These are phyloP conservation scores for Machimus atricapillus DNA, from an alignment of 2,888 invertebrate genomes.

Conservation along the genomic window DNA sequence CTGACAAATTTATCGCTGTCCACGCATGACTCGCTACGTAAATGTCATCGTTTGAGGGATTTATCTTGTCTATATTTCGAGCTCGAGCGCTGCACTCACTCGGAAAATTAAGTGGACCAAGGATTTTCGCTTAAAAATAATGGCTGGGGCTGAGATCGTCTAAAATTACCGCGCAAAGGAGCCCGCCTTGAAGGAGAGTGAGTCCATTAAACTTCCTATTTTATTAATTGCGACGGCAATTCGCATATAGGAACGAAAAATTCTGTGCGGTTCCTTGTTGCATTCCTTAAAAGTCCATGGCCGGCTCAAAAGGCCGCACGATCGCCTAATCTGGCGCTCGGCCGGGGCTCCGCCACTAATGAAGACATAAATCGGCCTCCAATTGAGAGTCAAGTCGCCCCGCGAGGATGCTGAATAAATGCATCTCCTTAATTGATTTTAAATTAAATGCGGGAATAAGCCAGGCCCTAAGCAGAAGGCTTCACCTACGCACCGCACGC, in stretches of 20 bases:
- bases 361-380: constrained; percentile 30
- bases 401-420: constrained; percentile 5
- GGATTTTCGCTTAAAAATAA: not conserved
- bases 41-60: constrained; percentile 37
- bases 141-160: not conserved
- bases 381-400: constrained; percentile 3
- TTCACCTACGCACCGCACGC: constrained; percentile 34
- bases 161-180: not conserved
- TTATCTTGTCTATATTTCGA: constrained; percentile 21
- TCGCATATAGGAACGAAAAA: not conserved
- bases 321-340: not conserved
- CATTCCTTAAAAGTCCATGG: not conserved
- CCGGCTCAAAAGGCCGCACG: not conserved
- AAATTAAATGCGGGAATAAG: constrained; percentile 31
- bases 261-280: not conserved
- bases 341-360: not conserved
- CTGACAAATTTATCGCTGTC: constrained; percentile 38
- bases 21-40: constrained; percentile 20
- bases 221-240: not conserved
- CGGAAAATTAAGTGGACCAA: constrained; percentile 18
- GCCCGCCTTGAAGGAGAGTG: not conserved
- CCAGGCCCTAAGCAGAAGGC: not conserved
- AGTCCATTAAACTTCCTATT: not conserved
- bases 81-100: not conserved
- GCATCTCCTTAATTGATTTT: constrained; percentile 40